Evolutionary conservation across 2,888 invertebrate species (phyloP).

Genomic region (Drosophila gaucha): DNA sequence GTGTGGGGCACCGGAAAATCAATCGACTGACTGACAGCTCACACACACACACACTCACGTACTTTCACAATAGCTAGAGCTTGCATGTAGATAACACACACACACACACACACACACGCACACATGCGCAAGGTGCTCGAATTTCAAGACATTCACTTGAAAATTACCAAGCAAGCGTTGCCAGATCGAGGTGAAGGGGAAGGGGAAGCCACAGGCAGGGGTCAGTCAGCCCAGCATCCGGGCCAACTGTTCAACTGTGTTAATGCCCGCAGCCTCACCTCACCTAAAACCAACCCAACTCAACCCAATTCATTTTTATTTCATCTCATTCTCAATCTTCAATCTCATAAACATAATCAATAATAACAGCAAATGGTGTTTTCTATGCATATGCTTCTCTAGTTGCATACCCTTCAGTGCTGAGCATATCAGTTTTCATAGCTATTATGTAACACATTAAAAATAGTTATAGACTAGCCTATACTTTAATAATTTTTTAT

Average conservation of each 20-base stretch:
- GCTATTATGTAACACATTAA: background rate
- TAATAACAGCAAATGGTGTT: slow-evolving; percentile 35
- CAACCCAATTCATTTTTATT: slow-evolving; percentile 1
- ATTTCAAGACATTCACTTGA: slow-evolving; percentile 64
- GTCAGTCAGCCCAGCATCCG: slow-evolving; percentile 1
- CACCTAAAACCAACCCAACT: background rate
- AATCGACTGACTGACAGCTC: slow-evolving; percentile 68
- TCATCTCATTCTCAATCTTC: background rate
- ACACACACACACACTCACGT: slow-evolving; percentile 29
- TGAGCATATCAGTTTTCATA: background rate
- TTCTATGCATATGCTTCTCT: slow-evolving; percentile 12
- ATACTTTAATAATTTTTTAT: too few relatives aligned
- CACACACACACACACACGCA: slow-evolving; percentile 12
- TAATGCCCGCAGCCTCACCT: slow-evolving; percentile 20
- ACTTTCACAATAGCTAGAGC: slow-evolving; percentile 28
- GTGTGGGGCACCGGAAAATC: slow-evolving; percentile 70
- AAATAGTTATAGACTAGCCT: too few relatives aligned
- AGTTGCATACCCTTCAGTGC: background rate
- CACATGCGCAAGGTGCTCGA: slow-evolving; percentile 41
- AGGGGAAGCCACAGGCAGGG: background rate
- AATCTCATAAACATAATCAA: slow-evolving; percentile 51
- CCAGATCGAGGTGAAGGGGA: slow-evolving; percentile 5
- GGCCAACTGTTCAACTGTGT: slow-evolving; percentile 26
- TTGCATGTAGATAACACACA: slow-evolving; percentile 12
- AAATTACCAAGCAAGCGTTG: slow-evolving; percentile 40